Percentiles rank a stretch among this genome's conserved stretches.
Evolutionary conservation across 2,113 vertebrate genomes (phyloP).

Genomic region (Apistogramma diplotaenia): DNA sequence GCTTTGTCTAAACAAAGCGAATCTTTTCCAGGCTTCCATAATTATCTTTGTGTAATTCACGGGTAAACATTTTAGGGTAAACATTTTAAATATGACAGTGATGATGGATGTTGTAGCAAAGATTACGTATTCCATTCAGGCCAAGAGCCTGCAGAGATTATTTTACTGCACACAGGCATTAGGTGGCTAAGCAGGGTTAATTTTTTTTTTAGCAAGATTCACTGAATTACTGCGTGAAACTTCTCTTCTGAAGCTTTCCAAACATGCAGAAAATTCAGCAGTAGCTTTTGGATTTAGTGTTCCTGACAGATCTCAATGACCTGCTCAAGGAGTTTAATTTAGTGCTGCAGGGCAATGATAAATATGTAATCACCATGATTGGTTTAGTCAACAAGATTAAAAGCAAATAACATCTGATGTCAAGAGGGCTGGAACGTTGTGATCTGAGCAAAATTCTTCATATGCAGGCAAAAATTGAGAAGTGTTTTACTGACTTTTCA

Average conservation of each 20-base stretch:
- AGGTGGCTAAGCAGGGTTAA: background rate
- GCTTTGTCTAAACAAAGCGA: background rate
- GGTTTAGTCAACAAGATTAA: background rate
- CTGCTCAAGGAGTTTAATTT: background rate
- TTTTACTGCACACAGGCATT: background rate
- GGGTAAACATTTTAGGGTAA: background rate
- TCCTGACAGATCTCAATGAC: constrained; percentile 1
- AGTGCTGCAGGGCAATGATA: background rate
- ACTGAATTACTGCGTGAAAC: background rate
- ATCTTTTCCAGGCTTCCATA: background rate
- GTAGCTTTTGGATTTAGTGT: background rate
- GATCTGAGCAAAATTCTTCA: background rate
- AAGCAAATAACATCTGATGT: background rate
- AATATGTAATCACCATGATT: background rate
- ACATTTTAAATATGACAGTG: background rate
- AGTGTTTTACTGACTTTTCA: background rate
- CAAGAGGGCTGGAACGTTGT: background rate
- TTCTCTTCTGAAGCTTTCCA: background rate
- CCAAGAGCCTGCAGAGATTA: background rate
- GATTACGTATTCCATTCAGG: background rate
- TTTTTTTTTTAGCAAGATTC: background rate
- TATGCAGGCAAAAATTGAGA: constrained; percentile 1
- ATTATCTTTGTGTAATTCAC: background rate
- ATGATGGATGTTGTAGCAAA: background rate
- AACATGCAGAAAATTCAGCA: background rate